Evolutionary conservation across 2,888 invertebrate species (phyloP), one percentile per base, ranked within the genome.

Genomic region (Phortica okadai): DNA sequence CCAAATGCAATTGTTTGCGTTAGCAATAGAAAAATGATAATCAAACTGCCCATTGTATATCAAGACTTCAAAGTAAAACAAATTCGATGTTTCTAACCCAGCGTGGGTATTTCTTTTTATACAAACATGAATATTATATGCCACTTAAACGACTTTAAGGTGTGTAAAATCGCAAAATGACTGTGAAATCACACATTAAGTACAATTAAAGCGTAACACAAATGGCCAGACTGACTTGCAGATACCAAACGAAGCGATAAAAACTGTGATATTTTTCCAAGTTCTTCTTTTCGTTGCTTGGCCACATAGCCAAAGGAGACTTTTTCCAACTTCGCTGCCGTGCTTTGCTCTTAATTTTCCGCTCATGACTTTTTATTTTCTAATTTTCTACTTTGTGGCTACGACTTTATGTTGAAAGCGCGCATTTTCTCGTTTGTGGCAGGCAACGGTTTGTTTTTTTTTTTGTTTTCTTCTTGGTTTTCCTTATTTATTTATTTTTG

Each of bases 311-410:
- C 50, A 8, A 50, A 2, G 50, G 1, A 50, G 50, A 50, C 50
- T 72, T 77, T 73, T 74, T 69, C 58, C 58, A 5, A 69, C 59
- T 77, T 41, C 76, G 76, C 66, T 78, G 76, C 73, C 76, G 80
- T 74, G 66, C 74, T 66, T 76, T 62, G 76, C 83, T 87, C 69
- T 90, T 91, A 91, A 91, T 91, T 91, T 91, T 91, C 90, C 91
- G 91, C 90, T 91, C 88, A 90, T 89, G 90, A 88, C 84, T 90
- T 90, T 90, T 89, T 88, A 89, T 88, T 89, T 90, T 90, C 85
- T 89, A 88, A 90, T 90, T 89, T 88, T 85, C 83, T 85, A 86
- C 83, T 83, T 83, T 85, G 86, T 81, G 88, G 84, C 83, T 85
- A 69, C 79, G 78, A 78, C 62, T 62, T 62, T 62, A 11, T 21